Percentiles rank a stretch among this genome's conserved stretches.
These are phyloP conservation scores for Pygathrix nemaeus DNA, from an alignment of 2,113 vertebrate genomes.

Conservation along the genomic window DNA sequence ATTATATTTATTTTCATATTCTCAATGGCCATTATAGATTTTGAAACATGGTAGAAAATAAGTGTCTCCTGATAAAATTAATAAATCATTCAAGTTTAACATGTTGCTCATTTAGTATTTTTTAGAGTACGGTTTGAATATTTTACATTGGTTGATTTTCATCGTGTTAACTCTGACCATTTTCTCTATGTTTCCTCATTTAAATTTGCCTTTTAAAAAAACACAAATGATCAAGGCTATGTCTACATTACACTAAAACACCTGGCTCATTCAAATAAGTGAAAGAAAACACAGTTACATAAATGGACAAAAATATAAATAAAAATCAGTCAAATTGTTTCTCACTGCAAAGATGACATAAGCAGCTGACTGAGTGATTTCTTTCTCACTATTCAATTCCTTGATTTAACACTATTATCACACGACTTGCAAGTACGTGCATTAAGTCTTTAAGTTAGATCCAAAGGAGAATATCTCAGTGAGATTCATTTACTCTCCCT, in stretches of 20 bases:
- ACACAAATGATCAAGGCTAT: not conserved
- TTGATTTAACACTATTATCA: not conserved
- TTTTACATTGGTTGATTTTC: not conserved
- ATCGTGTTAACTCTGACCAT: not conserved
- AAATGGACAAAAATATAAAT: not conserved
- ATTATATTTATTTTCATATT: not conserved
- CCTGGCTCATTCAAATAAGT: not conserved
- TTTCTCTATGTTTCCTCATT: not conserved
- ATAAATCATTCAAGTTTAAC: not conserved
- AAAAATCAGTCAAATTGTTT: not conserved
- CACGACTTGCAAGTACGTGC: not conserved
- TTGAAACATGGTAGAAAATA: not conserved
- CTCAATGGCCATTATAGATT: not conserved
- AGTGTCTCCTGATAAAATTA: not conserved
- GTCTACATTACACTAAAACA: not conserved
- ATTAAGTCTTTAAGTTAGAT: not conserved
- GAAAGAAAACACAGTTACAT: not conserved
- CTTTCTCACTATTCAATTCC: not conserved
- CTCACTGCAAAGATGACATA: not conserved
- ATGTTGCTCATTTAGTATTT: too few relatives aligned
- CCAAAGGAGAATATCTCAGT: not conserved
- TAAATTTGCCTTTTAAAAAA: not conserved
- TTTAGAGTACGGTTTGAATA: not conserved
- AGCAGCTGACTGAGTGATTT: not conserved
- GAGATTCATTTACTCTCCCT: not conserved